Evolutionary conservation across 2,797 vertebrate genomes (phyloP), one percentile per base, ranked within the genome.

Genomic region (Natrix natrix): DNA sequence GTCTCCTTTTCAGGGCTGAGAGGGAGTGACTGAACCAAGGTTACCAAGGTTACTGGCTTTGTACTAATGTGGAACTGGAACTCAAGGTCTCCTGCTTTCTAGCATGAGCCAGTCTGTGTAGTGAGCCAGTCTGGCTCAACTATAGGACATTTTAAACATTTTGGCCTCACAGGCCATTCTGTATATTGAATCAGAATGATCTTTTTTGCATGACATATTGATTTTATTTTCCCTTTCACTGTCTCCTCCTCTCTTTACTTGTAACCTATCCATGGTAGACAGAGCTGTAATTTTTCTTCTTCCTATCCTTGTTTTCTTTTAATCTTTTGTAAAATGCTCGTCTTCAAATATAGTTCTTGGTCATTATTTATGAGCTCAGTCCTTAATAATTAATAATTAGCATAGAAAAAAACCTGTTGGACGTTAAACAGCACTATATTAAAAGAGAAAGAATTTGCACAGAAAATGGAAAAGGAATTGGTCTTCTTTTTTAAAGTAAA

Each of bases 111-210:
- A 48, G 48, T 48, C 32, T 48, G 48, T 48, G 48, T 48, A 48
- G 48, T 48, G 48, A 48, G 48, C 48, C 48, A 48, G 48, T 48
- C 20, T 48, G 74, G 20, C 37, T 83, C 83, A 93, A 43, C 88
- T 86, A 8, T n/a, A 37, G 57, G 63, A 28, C 91, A 92, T 32
- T 91, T 93, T 92, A 28, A 12, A 37, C 37, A 32, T 66, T n/a
- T 83, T 93, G 92, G 92, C 32, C 55, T 89, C 54, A 48, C 89
- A 87, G 24, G 1, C 8, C 93, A 91, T 87, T 54, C 48, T 92
- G 32, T 54, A 48, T n/a, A 59, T 83, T 59, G 37, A 12, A 28
- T 74, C 78, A 92, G 32, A 87, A 59, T 87, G 12, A 17, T 55
- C 56, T 95, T 63, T 54, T 55, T 1, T 0, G 8, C 7, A 55